These are phyloP conservation scores for Gymnopithys bicolor DNA, from an alignment of 2,797 vertebrate species.

Conservation along the genomic window DNA sequence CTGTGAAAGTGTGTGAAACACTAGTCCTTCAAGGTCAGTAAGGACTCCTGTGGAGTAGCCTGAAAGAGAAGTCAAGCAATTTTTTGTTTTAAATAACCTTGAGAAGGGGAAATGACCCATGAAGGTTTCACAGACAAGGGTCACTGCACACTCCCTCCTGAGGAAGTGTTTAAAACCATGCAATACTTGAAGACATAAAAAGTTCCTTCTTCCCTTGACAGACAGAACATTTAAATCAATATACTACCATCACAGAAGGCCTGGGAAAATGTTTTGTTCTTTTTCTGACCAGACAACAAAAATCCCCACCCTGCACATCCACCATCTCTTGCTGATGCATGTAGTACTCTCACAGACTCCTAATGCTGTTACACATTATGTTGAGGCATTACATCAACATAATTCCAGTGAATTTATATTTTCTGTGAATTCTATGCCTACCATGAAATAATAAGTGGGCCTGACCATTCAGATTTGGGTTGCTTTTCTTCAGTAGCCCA, in stretches of 20 bases:
- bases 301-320: neutral
- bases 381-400: neutral
- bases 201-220: conserved; percentile 7
- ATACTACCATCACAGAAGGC: neutral
- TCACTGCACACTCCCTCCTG: conserved; percentile 51
- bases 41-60: neutral
- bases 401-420: neutral
- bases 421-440: neutral
- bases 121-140: conserved; percentile 14
- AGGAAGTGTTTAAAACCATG: conserved; percentile 39
- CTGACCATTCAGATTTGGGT: neutral
- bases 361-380: neutral
- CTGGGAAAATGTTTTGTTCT: neutral
- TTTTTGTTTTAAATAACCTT: neutral
- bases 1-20: neutral
- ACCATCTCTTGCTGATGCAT: neutral
- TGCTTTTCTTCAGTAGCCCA: neutral
- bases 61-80: neutral
- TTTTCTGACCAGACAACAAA: neutral
- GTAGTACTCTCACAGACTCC: neutral
- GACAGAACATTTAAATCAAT: conserved; percentile 16
- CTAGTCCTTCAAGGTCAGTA: neutral
- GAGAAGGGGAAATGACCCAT: conserved; percentile 45
- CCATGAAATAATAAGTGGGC: neutral
- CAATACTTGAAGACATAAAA: conserved; percentile 26